Evolutionary conservation across 2,888 invertebrate genomes (phyloP).

Genomic region (Dicroscelio sp.): DNA sequence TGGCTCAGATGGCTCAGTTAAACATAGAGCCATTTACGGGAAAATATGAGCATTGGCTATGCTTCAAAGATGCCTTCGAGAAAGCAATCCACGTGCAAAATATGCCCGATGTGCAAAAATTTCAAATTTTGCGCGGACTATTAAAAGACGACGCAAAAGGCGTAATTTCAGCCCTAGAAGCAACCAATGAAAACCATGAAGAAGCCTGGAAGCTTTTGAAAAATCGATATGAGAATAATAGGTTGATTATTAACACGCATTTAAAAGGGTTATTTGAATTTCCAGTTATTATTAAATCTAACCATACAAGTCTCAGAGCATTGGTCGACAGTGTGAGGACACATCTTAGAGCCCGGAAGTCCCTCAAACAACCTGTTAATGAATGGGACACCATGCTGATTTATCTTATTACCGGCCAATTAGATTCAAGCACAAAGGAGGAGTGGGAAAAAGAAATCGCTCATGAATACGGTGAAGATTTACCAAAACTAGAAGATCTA

Average conservation of each 20-base stretch:
- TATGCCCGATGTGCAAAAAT: neutral
- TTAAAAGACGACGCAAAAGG: conserved; percentile 64
- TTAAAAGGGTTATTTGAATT: neutral
- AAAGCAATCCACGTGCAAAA: neutral
- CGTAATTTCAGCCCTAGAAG: neutral
- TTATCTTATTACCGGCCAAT: neutral
- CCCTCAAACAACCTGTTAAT: conserved; percentile 7
- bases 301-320: neutral
- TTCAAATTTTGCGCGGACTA: conserved; percentile 22
- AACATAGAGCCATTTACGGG: no score
- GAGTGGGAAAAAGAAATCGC: neutral
- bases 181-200: conserved; percentile 36
- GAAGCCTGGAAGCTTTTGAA: conserved; percentile 36
- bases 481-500: conserved; percentile 16
- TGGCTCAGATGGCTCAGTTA: no score
- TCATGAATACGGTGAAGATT: neutral
- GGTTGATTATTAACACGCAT: conserved; percentile 47
- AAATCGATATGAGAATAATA: conserved; percentile 15
- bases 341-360: neutral
- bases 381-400: conserved; percentile 10
- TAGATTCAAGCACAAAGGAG: neutral
- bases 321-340: neutral
- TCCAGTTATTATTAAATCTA: neutral
- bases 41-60: neutral
- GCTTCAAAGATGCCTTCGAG: neutral